Base-by-base conservation (phyloP, 1,140 invertebrate genomes). In the Lasioglossum baleicum region DNA sequence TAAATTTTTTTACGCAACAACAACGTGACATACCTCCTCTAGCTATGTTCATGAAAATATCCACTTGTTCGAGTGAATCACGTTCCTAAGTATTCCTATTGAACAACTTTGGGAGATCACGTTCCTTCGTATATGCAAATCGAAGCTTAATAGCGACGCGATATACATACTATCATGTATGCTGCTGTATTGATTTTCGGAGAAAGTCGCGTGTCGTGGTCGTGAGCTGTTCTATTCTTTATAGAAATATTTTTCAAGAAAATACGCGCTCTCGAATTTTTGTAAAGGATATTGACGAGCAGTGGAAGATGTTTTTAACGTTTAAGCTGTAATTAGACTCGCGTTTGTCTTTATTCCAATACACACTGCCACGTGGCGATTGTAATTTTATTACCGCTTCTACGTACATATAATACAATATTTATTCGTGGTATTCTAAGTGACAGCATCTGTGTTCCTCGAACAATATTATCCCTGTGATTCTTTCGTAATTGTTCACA, bases 1-100 rank as follows among this genome's bases (percentile, higher is more conserved):
- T 87, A 87, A 83, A 86, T 87, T 80, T 86, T 86, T 85, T 86
- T 86, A 87, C 61, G 61, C 56, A 26, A 71, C 42, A 71, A 73
- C 44, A n/a, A 64, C 61, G 53, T 73, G 40, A 75, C 51, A 75
- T 51, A 83, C 15, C 61, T 44, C 69, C 61, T 56, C 69, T 80
- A 75, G 66, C 40, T 84, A 84, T 80, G 78, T 73, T 60, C 69
- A 65, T 20, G 48, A 67, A 11, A 74, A 67, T 80, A 44, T 67
- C 71, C 66, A 71, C 68, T 44, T 71, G 71, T 77, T 69, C 71
- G 65, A 68, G 44, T 35, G n/a, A 81, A 77, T 81, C 56, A 80
- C 76, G 71, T 87, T 87, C 68, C 84, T 83, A 81, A 53, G 58
- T 68, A 51, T 69, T 77, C 56, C 64, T 69, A 66, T 66, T 13